Conservation (phyloP, 2,113 vertebrate genomes). For the Nycticorax nycticorax region DNA sequence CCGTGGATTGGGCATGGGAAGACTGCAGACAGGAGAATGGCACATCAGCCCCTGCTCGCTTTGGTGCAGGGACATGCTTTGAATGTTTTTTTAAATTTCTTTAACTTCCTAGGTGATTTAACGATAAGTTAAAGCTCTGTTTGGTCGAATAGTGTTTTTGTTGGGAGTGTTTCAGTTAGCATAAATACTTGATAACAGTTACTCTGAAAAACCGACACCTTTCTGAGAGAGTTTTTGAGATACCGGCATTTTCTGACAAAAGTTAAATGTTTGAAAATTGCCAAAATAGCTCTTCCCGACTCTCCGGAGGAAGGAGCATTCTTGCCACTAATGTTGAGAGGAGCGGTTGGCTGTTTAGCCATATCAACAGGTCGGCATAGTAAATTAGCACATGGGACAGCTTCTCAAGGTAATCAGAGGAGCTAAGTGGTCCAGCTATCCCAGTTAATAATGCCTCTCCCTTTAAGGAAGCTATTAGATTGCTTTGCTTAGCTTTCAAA, state of each 20-base stretch:
- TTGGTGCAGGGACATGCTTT: neutral
- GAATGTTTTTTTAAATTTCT: neutral
- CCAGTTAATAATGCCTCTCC: neutral
- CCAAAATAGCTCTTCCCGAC: neutral
- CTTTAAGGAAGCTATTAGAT: neutral
- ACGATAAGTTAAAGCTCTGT: neutral
- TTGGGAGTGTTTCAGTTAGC: neutral
- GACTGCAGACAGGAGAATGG: neutral
- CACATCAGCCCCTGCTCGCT: neutral
- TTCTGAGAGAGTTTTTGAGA: neutral
- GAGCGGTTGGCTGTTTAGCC: neutral
- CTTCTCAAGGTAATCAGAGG: neutral
- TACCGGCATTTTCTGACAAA: neutral
- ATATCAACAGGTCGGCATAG: neutral
- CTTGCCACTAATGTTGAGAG: neutral
- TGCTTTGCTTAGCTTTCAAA: neutral
- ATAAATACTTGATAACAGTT: neutral
- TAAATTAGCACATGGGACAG: neutral
- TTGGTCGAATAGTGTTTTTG: neutral
- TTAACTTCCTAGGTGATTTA: neutral
- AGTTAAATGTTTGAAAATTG: neutral
- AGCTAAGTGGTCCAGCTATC: neutral
- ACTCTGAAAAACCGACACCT: neutral
- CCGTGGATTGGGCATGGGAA: accelerated
- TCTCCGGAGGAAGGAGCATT: neutral